Evolutionary conservation across 2,888 invertebrate species (phyloP).

Genomic region (Scaptomyza flava): DNA sequence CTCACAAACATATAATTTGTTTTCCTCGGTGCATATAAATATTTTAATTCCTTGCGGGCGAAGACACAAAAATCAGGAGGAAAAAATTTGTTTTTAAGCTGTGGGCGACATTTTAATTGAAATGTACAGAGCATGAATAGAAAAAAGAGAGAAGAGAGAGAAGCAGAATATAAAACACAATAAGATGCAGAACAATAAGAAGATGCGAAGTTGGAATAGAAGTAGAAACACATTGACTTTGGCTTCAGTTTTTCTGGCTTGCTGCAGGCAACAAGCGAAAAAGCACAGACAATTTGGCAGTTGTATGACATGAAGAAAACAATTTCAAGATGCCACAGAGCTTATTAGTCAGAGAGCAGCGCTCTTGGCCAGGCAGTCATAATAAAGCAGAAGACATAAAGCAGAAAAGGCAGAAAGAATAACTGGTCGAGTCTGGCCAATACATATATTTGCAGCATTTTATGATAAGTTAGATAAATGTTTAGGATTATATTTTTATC

Average conservation of each 20-base stretch:
- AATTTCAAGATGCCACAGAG: constrained; percentile 58
- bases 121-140: constrained; percentile 51
- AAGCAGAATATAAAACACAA: constrained; percentile 15
- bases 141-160: neutral
- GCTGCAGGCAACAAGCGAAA: constrained; percentile 55
- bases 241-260: constrained; percentile 21
- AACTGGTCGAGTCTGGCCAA: constrained; percentile 39
- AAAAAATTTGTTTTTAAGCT: constrained; percentile 39
- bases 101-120: constrained; percentile 75
- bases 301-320: constrained; percentile 75
- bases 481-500: constrained; percentile 44
- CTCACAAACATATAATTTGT: too few relatives aligned
- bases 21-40: constrained; percentile 7
- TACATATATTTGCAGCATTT: constrained; percentile 11
- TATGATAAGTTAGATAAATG: constrained; percentile 67
- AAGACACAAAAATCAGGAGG: constrained; percentile 7
- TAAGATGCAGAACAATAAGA: constrained; percentile 9
- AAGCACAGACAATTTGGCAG: constrained; percentile 65
- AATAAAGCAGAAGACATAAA: constrained; percentile 42
- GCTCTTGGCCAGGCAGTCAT: constrained; percentile 61
- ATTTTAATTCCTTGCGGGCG: constrained; percentile 60
- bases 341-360: constrained; percentile 61
- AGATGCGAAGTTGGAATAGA: neutral
- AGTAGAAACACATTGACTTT: constrained; percentile 39
- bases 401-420: neutral